Evolutionary conservation across 1,140 invertebrate genomes (phyloP).

Genomic region (Drosophila tristis): DNA sequence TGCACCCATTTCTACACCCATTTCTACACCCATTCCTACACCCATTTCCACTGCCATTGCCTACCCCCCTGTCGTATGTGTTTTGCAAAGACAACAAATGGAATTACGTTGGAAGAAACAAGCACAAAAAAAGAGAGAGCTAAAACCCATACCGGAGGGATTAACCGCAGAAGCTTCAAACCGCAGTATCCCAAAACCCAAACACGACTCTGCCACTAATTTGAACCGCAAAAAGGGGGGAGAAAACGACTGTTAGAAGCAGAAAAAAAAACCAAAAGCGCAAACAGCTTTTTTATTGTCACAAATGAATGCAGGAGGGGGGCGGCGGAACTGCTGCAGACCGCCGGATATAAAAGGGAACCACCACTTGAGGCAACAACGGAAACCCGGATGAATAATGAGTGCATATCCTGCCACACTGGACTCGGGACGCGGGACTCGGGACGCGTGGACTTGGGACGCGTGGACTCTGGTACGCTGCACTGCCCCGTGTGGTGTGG

Average conservation of each 20-base stretch:
- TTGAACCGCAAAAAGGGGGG: conserved; percentile 56
- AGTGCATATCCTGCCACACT: conserved; percentile 38
- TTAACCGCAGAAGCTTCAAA: conserved; percentile 55
- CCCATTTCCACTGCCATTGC: too few species aligned
- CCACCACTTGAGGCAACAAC: conserved; percentile 35
- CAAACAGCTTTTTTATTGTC: conserved; percentile 63
- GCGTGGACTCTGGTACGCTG: conserved; percentile 10
- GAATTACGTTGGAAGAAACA: conserved; percentile 9
- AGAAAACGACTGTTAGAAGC: conserved; percentile 13
- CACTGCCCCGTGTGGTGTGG: background rate
- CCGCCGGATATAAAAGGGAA: conserved; percentile 31
- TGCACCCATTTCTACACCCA: too few species aligned
- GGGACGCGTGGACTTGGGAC: too few species aligned
- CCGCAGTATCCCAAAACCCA: conserved; percentile 50
- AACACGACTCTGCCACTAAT: conserved; percentile 63
- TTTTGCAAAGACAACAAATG: background rate
- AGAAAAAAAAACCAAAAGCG: conserved; percentile 16
- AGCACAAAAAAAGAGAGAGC: conserved; percentile 13
- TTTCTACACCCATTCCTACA: too few species aligned
- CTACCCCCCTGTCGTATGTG: background rate
- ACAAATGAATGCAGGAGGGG: conserved; percentile 13
- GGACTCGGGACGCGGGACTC: too few species aligned
- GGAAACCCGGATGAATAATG: conserved; percentile 74
- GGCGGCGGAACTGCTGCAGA: conserved; percentile 6
- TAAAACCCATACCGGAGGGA: conserved; percentile 44